phyloP scores from a whole-genome alignment of 2,113 vertebrate species.

The Delphinapterus leucas region DNA sequence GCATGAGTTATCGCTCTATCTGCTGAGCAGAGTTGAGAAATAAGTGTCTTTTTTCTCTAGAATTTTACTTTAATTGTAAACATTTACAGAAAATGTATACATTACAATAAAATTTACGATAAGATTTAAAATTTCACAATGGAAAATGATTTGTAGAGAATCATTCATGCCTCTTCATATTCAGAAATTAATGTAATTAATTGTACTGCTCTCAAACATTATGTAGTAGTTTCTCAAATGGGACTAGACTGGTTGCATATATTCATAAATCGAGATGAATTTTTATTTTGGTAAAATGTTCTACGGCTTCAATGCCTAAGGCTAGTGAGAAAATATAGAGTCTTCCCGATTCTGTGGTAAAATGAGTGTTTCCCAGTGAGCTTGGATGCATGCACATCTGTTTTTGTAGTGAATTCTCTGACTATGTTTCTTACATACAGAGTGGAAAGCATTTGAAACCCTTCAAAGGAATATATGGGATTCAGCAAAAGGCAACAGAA shows the following conservation, averaged over 20 bases:
- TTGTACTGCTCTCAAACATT: not conserved
- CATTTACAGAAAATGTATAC: not conserved
- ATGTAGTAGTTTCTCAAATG: not conserved
- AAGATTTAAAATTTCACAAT: not conserved
- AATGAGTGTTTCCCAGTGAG: not conserved
- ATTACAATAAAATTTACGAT: not conserved
- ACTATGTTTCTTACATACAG: not conserved
- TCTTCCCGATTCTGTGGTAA: not conserved
- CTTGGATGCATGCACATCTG: not conserved
- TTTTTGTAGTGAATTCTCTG: not conserved
- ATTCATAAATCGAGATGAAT: not conserved
- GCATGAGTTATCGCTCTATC: not conserved
- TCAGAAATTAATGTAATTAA: not conserved
- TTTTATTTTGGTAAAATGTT: not conserved
- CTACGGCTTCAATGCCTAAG: not conserved
- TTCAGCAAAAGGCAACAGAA: not conserved
- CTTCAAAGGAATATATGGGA: not conserved
- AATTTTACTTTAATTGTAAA: conserved; percentile 9
- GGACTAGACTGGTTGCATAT: not conserved
- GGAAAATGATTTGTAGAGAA: not conserved
- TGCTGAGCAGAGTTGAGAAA: not conserved
- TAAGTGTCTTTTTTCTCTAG: not conserved
- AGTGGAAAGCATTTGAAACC: not conserved
- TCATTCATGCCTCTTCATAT: not conserved
- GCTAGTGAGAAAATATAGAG: not conserved